These are phyloP conservation scores for Anas platyrhynchos DNA, from an alignment of 2,113 vertebrate genomes.

Conservation along the genomic window DNA sequence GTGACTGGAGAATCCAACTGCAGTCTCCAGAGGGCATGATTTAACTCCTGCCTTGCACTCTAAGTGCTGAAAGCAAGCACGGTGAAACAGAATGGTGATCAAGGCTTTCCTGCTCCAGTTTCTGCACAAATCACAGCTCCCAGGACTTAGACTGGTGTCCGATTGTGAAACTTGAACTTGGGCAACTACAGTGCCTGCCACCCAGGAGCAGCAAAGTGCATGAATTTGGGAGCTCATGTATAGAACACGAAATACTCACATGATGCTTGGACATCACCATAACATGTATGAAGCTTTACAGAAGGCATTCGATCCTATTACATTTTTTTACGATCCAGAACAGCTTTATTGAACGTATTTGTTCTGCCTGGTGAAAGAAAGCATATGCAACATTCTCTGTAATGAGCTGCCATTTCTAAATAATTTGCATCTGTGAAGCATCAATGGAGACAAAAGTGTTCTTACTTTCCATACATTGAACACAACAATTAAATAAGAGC, in stretches of 20 bases:
- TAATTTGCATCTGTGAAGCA: neutral
- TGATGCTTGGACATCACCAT: neutral
- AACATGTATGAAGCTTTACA: neutral
- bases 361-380: neutral
- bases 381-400: neutral
- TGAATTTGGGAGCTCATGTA: neutral
- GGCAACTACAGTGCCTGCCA: neutral
- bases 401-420: neutral
- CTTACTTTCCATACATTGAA: neutral
- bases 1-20: neutral
- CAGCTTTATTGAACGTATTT: neutral
- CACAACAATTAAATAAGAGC: neutral
- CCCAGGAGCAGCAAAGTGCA: neutral
- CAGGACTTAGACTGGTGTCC: neutral
- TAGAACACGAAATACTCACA: neutral
- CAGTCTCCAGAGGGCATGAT: neutral
- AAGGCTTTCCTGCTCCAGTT: neutral
- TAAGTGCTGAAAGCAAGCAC: neutral
- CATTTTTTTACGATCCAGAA: neutral
- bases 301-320: neutral
- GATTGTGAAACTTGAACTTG: neutral
- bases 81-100: neutral
- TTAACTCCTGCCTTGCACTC: neutral
- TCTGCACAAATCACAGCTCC: neutral
- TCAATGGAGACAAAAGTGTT: neutral